Conservation (phyloP, 1,140 invertebrate genomes). For the Radopholus similis region DNA sequence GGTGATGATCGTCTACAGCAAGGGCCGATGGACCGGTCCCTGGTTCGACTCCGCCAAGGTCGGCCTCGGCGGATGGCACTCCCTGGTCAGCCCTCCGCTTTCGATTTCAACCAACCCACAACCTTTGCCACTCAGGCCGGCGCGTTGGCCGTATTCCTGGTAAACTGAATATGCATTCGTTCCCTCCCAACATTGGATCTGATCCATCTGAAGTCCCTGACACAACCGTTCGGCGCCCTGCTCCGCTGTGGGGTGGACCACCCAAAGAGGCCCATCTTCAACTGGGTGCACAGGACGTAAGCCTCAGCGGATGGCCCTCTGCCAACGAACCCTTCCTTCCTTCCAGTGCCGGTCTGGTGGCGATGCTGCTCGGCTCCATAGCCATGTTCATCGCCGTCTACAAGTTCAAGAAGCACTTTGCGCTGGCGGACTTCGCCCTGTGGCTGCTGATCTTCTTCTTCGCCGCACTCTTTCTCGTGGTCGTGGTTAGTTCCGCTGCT, state of each 20-base stretch:
- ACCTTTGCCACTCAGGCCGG: constrained; percentile 21
- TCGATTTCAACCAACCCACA: background rate
- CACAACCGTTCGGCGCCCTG: constrained; percentile 31
- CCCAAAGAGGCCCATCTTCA: constrained; percentile 30
- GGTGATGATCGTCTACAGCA: constrained; percentile 19
- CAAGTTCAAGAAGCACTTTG: constrained; percentile 15
- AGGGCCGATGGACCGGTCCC: constrained; percentile 40
- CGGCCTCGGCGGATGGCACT: background rate
- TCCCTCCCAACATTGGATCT: too few relatives aligned
- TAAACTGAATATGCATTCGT: too few relatives aligned
- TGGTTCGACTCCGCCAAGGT: constrained; percentile 8
- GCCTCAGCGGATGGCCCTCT: constrained; percentile 11
- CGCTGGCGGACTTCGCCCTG: constrained; percentile 9
- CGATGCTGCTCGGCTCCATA: background rate
- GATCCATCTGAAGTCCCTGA: too few relatives aligned
- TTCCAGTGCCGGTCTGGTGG: constrained; percentile 15
- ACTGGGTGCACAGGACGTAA: constrained; percentile 20
- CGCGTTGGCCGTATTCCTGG: constrained; percentile 32
- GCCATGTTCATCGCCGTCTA: constrained; percentile 20
- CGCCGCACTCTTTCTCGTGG: background rate
- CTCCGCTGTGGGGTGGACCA: constrained; percentile 31
- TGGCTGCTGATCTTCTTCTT: constrained; percentile 13
- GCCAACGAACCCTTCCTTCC: background rate
- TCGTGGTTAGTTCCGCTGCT: constrained; percentile 18
- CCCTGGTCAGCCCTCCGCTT: background rate